phyloP scores from a whole-genome alignment of 2,113 vertebrate genomes.

The Hippocampus mohnikei region DNA sequence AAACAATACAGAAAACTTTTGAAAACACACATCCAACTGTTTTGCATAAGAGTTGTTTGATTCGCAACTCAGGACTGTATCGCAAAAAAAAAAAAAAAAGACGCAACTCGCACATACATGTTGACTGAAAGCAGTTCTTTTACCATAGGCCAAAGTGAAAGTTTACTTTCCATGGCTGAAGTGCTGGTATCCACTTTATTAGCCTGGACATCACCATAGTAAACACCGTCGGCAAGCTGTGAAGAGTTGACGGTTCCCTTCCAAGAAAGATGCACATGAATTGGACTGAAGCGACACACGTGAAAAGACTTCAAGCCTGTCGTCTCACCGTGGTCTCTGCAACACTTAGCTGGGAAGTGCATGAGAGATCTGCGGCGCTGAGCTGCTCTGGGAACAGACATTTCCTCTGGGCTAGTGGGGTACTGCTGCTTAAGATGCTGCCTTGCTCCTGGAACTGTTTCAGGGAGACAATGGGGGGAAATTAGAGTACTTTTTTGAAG shows the following conservation, averaged over 20 bases:
- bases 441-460: slow-evolving; percentile 37
- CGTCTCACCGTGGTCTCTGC: slow-evolving; percentile 53
- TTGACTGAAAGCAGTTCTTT: slow-evolving; percentile 12
- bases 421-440: slow-evolving; percentile 73
- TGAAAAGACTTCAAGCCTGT: not conserved
- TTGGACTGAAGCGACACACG: not conserved
- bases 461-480: not conserved
- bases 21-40: no score
- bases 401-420: slow-evolving; percentile 54
- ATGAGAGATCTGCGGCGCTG: slow-evolving; percentile 48
- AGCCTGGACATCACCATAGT: slow-evolving; percentile 56
- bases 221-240: slow-evolving; percentile 47
- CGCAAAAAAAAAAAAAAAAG: not conserved
- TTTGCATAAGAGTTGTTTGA: no score
- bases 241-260: slow-evolving; percentile 52
- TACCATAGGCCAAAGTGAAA: slow-evolving; percentile 57
- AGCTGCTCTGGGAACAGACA: slow-evolving; percentile 34
- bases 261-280: not conserved
- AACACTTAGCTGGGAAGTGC: slow-evolving; percentile 32
- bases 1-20: no score
- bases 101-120: not conserved
- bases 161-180: slow-evolving; percentile 16
- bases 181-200: slow-evolving; percentile 47
- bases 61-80: no score
- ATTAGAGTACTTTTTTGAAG: not conserved